These are phyloP conservation scores for Cotesia chilonis DNA, from an alignment of 1,140 invertebrate genomes.

Conservation along the genomic window DNA sequence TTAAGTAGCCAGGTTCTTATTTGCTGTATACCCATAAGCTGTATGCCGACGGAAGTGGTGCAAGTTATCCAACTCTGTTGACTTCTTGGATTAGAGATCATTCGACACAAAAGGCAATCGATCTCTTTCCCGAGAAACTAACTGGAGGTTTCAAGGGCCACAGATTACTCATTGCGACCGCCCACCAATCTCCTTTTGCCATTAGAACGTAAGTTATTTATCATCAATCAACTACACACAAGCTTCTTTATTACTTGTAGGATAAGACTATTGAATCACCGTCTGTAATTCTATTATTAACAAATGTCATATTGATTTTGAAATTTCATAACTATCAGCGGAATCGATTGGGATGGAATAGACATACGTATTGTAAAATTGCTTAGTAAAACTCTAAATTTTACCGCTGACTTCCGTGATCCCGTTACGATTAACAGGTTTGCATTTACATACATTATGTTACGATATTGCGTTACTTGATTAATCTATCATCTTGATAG, in stretches of 20 bases:
- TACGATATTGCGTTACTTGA: neutral
- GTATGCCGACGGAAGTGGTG: slow-evolving; percentile 74
- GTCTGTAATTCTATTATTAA: neutral
- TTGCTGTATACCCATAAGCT: slow-evolving; percentile 77
- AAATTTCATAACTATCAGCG: slow-evolving; percentile 59
- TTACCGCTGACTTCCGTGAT: slow-evolving; percentile 74
- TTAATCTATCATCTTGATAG: too few relatives aligned
- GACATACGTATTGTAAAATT: slow-evolving; percentile 73
- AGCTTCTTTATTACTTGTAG: slow-evolving; percentile 26
- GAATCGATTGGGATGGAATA: slow-evolving; percentile 72
- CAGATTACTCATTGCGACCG: slow-evolving; percentile 71
- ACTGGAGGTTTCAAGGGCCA: slow-evolving; percentile 74
- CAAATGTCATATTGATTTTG: slow-evolving; percentile 49
- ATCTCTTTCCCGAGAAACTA: slow-evolving; percentile 76
- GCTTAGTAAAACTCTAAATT: slow-evolving; percentile 72
- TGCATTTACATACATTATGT: neutral
- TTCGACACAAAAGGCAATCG: slow-evolving; percentile 66
- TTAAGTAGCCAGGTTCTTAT: slow-evolving; percentile 70
- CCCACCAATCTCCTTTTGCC: slow-evolving; percentile 76
- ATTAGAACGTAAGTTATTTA: slow-evolving; percentile 67
- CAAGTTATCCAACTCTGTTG: slow-evolving; percentile 70
- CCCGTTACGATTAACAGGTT: slow-evolving; percentile 61
- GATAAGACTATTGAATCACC: slow-evolving; percentile 40
- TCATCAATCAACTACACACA: slow-evolving; percentile 25
- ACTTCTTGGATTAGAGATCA: slow-evolving; percentile 74